phyloP scores from a whole-genome alignment of 2,113 vertebrate genomes.

The Hemiscyllium ocellatum region DNA sequence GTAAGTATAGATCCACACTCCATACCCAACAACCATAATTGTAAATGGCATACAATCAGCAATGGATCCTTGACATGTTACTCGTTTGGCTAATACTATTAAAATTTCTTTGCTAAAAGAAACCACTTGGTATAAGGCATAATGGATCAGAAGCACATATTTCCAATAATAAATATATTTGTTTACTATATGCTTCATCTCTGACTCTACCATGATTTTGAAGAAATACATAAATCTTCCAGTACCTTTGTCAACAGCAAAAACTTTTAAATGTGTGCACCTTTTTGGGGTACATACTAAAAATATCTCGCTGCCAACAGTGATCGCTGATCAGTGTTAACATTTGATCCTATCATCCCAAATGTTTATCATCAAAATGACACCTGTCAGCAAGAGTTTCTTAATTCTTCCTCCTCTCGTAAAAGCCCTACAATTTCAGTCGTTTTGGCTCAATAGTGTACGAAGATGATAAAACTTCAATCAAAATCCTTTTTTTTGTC shows the following conservation, averaged over 20 bases:
- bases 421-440: conserved; percentile 49
- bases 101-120: neutral
- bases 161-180: neutral
- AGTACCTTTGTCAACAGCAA: conserved; percentile 45
- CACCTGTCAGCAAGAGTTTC: conserved; percentile 54
- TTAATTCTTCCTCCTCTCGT: conserved; percentile 53
- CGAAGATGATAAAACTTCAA: conserved; percentile 50
- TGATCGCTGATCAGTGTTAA: conserved; percentile 64
- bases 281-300: conserved; percentile 53
- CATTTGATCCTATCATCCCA: conserved; percentile 55
- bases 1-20: neutral
- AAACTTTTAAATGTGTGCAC: conserved; percentile 50
- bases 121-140: neutral
- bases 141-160: neutral
- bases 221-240: conserved; percentile 46
- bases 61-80: neutral
- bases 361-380: conserved; percentile 72
- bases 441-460: conserved; percentile 56
- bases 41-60: neutral
- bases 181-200: conserved; percentile 40
- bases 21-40: neutral
- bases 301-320: conserved; percentile 63
- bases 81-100: neutral
- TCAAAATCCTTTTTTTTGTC: conserved; percentile 49
- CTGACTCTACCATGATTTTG: conserved; percentile 44